Conservation (phyloP, 2,888 invertebrate genomes). For the Aelia acuminata region DNA sequence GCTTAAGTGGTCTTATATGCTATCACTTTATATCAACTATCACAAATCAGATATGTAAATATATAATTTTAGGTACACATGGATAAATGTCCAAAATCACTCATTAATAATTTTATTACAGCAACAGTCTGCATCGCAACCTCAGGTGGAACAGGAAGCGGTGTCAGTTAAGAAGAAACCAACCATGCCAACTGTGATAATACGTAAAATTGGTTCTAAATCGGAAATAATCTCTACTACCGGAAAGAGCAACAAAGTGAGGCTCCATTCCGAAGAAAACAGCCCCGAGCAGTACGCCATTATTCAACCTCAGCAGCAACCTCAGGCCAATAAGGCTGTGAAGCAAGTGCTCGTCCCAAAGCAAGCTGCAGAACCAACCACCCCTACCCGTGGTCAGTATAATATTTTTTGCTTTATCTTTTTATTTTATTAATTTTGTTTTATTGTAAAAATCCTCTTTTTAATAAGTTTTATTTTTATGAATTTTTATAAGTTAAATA, state of each 20-base stretch:
- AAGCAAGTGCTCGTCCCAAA: background rate
- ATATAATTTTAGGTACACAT: background rate
- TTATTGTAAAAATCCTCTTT: background rate
- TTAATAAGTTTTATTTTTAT: background rate
- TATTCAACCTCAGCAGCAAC: constrained; percentile 19
- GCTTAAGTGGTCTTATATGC: too few relatives aligned
- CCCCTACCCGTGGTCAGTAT: constrained; percentile 52
- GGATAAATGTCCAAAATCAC: background rate
- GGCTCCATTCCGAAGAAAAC: constrained; percentile 22
- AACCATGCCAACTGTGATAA: constrained; percentile 51
- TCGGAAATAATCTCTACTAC: constrained; percentile 35
- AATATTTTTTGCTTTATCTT: too few relatives aligned
- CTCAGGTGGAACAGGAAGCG: constrained; percentile 15
- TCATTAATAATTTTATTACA: constrained; percentile 33
- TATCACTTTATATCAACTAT: background rate
- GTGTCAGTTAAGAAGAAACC: constrained; percentile 27
- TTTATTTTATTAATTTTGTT: too few relatives aligned
- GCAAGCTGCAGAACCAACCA: background rate
- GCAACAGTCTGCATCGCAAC: background rate
- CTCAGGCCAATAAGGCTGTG: background rate
- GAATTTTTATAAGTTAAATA: background rate
- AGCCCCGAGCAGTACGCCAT: constrained; percentile 6
- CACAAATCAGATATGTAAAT: background rate
- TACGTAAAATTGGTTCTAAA: constrained; percentile 50
- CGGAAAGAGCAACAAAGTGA: constrained; percentile 15